phyloP scores from a whole-genome alignment of 2,113 vertebrate species.

The Phalacrocorax aristotelis region DNA sequence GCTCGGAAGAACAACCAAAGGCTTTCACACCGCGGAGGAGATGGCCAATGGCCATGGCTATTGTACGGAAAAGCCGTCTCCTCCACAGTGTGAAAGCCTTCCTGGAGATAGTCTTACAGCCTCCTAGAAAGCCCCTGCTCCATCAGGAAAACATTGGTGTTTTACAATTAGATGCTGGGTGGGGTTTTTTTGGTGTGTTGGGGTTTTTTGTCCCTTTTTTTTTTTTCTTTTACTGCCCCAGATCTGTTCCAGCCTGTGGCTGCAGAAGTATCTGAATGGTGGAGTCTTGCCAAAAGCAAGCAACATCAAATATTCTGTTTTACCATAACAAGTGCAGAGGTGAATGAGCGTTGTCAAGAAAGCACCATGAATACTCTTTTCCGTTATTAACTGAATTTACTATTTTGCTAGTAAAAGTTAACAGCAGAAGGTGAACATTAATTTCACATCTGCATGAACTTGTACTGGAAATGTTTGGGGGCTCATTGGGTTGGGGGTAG shows the following conservation, averaged over 20 bases:
- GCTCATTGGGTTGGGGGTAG: not conserved
- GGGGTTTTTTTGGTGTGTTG: too few relatives aligned
- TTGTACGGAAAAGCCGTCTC: not conserved
- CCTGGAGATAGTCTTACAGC: constrained; percentile 41
- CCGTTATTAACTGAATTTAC: constrained; percentile 37
- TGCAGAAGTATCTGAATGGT: constrained; percentile 58
- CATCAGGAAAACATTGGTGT: constrained; percentile 64
- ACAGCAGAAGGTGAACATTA: not conserved
- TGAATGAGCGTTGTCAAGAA: constrained; percentile 1
- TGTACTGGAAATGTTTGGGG: not conserved
- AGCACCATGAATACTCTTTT: constrained; percentile 33
- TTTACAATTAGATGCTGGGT: constrained; percentile 40
- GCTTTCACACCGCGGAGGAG: constrained; percentile 54
- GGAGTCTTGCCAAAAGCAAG: constrained; percentile 59
- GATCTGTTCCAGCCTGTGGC: constrained; percentile 51
- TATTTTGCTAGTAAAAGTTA: constrained; percentile 45
- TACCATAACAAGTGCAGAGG: constrained; percentile 56
- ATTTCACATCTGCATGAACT: constrained; percentile 16
- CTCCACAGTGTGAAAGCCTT: not conserved
- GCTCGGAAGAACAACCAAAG: constrained; percentile 52
- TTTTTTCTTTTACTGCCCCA: not conserved
- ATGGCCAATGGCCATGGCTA: not conserved
- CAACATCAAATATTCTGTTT: constrained; percentile 45
- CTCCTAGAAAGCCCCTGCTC: constrained; percentile 16
- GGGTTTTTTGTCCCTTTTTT: not conserved